Evolutionary conservation across 2,888 invertebrate species (phyloP), one percentile per base, ranked within the genome.

Genomic region (Polydrusus pterygomalis): DNA sequence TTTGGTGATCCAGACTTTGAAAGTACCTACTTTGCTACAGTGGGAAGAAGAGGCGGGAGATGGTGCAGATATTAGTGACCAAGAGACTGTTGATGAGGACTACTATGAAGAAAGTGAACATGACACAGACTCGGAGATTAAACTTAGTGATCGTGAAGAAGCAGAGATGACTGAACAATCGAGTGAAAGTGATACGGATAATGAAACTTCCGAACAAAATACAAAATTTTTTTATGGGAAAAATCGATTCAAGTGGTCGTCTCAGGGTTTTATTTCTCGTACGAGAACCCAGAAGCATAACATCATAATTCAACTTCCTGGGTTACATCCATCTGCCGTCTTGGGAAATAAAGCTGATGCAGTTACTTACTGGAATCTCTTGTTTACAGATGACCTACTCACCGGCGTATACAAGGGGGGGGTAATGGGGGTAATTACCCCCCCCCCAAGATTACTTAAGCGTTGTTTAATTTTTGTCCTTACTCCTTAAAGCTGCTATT

Each of bases 1-100:
- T 45, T 45, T 45, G 45, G 45, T 45, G 45, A 13, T 45, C 45
- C 45, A 45, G 45, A 45, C 45, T 45, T 45, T 45, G 45, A 45
- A 45, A 45, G 45, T 45, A 45, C n/a, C n/a, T n/a, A n/a, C n/a
- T 45, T 45, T 45, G n/a, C 45, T 45, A n/a, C n/a, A 45, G 45
- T 45, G n/a, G 45, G 45, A 45, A 45, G 45, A 45, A 45, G n/a
- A 45, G 45, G 6, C n/a, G 45, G 13, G 1, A n/a, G n/a, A 45
- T 45, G n/a, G n/a, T 45, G 2, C 6, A 45, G 13, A 45, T 6
- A n/a, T 45, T 45, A 45, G 45, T n/a, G 45, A 45, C n/a, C 45
- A 45, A 45, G 45, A n/a, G n/a, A 45, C 45, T 13, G 45, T 45
- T 45, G 13, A 45, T 45, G n/a, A 1, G n/a, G 6, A 45, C 45